Conservation (phyloP, 2,888 invertebrate genomes). For the Ennomos fuscantarius region DNA sequence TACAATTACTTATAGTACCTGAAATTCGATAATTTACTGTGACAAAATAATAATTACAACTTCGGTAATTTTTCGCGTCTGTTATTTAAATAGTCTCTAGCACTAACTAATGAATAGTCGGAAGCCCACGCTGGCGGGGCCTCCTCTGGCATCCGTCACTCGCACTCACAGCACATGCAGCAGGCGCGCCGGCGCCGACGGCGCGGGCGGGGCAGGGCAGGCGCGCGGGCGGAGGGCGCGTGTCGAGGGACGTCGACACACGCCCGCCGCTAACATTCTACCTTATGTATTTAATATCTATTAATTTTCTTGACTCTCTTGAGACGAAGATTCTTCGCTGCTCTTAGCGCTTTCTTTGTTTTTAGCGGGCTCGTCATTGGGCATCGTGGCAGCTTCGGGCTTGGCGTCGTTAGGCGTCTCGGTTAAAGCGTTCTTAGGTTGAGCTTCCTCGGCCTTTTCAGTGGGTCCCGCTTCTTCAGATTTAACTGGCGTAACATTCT, state of each 20-base stretch:
- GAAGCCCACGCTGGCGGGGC: constrained; percentile 53
- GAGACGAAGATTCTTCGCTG: constrained; percentile 55
- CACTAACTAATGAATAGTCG: constrained; percentile 68
- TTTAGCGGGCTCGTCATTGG: constrained; percentile 41
- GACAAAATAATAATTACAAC: constrained; percentile 79
- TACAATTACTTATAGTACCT: constrained; percentile 79
- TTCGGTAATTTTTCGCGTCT: constrained; percentile 73
- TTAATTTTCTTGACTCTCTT: constrained; percentile 56
- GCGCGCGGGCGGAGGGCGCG: constrained; percentile 71
- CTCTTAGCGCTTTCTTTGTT: constrained; percentile 50
- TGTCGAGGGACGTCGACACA: constrained; percentile 83
- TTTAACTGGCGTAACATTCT: no score
- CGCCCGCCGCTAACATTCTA: constrained; percentile 69
- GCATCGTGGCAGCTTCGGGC: constrained; percentile 21
- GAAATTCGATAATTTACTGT: constrained; percentile 83
- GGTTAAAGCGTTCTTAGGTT: background rate
- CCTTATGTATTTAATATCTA: constrained; percentile 58
- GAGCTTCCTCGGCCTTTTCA: constrained; percentile 27
- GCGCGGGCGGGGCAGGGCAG: constrained; percentile 38
- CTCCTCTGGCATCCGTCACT: constrained; percentile 49
- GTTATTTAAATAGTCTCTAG: constrained; percentile 83
- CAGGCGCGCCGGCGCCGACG: constrained; percentile 37
- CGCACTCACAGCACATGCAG: constrained; percentile 48
- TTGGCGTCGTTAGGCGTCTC: constrained; percentile 11
- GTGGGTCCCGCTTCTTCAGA: background rate